Evolutionary conservation across 2,113 vertebrate species (phyloP).

Genomic region (Ovis canadensis): DNA sequence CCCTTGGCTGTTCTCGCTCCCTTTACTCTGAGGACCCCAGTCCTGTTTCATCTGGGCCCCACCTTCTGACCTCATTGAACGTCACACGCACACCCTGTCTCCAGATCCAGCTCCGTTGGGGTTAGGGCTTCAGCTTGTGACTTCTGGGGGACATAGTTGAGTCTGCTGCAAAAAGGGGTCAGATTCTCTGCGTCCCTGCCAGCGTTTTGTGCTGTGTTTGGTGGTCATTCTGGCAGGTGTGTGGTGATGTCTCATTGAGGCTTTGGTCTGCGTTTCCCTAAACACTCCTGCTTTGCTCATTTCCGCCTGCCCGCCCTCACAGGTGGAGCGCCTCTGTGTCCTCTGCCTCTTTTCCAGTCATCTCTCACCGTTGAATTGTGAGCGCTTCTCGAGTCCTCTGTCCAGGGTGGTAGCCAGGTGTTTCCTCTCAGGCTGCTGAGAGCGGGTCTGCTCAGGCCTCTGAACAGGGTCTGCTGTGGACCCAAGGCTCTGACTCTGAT

Average conservation of each 20-base stretch:
- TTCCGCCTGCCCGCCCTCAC: fast-evolving
- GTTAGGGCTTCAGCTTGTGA: not conserved
- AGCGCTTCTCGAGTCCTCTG: not conserved
- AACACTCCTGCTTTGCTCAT: fast-evolving
- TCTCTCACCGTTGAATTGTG: not conserved
- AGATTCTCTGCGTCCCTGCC: not conserved
- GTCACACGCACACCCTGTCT: not conserved
- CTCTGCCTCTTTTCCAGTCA: not conserved
- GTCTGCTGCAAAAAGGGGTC: not conserved
- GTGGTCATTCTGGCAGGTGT: fast-evolving
- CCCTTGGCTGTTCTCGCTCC: not conserved
- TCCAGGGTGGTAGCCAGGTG: not conserved
- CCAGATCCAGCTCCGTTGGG: not conserved
- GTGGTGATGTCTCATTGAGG: fast-evolving
- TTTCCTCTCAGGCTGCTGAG: not conserved
- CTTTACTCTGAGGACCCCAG: not conserved
- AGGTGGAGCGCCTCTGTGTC: not conserved
- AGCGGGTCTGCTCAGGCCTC: not conserved
- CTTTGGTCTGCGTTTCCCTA: fast-evolving
- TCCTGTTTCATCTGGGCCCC: not conserved
- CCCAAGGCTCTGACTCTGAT: not conserved
- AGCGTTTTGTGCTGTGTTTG: fast-evolving
- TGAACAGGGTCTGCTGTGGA: not conserved
- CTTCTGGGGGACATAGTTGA: fast-evolving
- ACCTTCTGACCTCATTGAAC: not conserved